Percentiles rank a stretch among this genome's conserved stretches.
These are phyloP conservation scores for Chloroceryle aenea DNA, from an alignment of 2,113 vertebrate species.

Conservation along the genomic window DNA sequence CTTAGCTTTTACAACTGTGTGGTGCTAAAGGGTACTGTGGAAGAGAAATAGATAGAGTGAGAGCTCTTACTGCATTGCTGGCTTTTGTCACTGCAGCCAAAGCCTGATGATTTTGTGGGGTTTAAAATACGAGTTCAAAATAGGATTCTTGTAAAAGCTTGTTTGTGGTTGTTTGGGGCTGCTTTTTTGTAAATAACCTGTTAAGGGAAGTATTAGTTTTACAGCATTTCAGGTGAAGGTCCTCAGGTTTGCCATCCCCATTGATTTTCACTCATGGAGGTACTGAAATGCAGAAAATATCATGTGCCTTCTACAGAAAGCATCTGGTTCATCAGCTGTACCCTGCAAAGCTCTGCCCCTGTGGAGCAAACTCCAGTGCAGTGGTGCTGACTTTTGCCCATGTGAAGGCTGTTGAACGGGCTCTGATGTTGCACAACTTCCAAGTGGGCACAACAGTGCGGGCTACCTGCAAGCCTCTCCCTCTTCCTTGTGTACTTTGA, in stretches of 20 bases:
- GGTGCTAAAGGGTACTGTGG: not conserved
- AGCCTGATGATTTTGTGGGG: not conserved
- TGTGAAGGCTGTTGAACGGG: not conserved
- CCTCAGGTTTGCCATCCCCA: not conserved
- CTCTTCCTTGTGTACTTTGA: constrained; percentile 40
- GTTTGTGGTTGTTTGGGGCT: no score
- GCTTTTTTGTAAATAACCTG: not conserved
- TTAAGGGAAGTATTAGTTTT: not conserved
- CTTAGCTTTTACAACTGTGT: constrained; percentile 13
- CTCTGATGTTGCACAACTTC: not conserved
- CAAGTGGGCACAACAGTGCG: not conserved
- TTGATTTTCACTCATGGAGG: not conserved
- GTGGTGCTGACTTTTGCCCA: not conserved
- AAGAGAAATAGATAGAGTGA: constrained; percentile 23
- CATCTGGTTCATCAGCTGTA: accelerated
- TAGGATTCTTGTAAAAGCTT: not conserved
- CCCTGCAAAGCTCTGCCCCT: not conserved
- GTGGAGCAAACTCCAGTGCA: not conserved
- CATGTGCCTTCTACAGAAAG: not conserved
- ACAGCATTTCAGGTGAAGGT: not conserved
- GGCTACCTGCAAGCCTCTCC: constrained; percentile 40
- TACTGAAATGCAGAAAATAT: not conserved
- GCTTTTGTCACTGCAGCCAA: not conserved
- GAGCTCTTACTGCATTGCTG: not conserved
- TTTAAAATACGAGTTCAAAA: not conserved